A percentile compares a stretch with the other conserved stretches of the same genome.
These are phyloP conservation scores for Reticulitermes speratus DNA, from an alignment of 1,140 invertebrate genomes.

Conservation along the genomic window DNA sequence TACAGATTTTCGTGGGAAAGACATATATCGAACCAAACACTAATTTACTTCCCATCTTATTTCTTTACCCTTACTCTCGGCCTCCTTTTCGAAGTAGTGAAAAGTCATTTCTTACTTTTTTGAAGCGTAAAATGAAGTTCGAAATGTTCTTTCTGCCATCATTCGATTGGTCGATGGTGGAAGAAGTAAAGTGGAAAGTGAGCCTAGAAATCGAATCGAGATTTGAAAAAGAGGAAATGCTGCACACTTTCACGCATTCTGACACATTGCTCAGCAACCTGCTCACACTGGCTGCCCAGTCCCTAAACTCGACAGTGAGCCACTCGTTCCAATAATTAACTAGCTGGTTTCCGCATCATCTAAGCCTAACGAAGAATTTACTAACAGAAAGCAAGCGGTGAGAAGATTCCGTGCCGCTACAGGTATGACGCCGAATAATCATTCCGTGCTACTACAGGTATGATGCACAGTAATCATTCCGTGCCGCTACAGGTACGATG, in stretches of 20 bases:
- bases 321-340: background rate
- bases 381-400: too few species aligned
- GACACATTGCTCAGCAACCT: background rate
- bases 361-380: too few species aligned
- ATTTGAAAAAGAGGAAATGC: background rate
- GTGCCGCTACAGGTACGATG: too few species aligned
- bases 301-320: background rate
- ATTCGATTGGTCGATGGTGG: background rate
- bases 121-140: conserved; percentile 2
- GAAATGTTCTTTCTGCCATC: background rate
- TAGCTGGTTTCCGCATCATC: background rate
- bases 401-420: too few species aligned
- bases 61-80: background rate
- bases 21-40: background rate
- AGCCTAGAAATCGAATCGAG: background rate
- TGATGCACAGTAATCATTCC: too few species aligned
- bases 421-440: too few species aligned
- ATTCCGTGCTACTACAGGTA: too few species aligned
- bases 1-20: background rate
- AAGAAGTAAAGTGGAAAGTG: background rate
- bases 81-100: background rate
- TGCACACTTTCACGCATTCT: background rate
- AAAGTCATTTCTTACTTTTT: conserved; percentile 14
- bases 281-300: background rate
- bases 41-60: background rate